Base-by-base conservation (phyloP, 2,797 vertebrate species). In the Silurus aristotelis region DNA sequence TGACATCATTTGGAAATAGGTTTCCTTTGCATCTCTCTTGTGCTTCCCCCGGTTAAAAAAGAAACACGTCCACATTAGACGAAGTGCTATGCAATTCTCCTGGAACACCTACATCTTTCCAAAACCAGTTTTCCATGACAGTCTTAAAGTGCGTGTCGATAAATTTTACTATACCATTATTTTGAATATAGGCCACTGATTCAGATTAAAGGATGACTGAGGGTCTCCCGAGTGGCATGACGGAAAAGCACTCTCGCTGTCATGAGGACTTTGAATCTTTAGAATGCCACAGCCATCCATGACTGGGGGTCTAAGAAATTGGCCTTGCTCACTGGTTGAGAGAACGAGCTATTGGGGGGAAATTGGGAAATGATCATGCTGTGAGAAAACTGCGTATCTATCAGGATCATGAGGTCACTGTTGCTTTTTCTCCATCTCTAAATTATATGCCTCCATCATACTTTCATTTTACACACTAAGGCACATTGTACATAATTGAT, bases 1-100 rank as follows among this genome's bases (percentile, higher is more conserved):
- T 76, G 27, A 76, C 71, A 80, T 85, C 80, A 76, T 85, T 85
- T 25, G 15, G 48, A 60, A 82, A 64, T 46, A 20, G 76, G 61
- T 70, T 67, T 72, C 73, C 12, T 48, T n/a, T 79, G 76, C 12
- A 31, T 52, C 14, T 8, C 31, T 22, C 55, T 31, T 5, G 9
- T 7, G 79, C 61, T 31, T 66, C 13, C 14, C 14, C 38, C 52
- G 60, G 48, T 66, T 55, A 52, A 52, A 52, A 10, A 10, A 52
- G 10, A 85, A 75, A 27, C 20, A 25, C 46, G 19, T 73, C 6
- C 46, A 68, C 19, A 78, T 77, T 75, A 73, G n/a, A 15, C 56
- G 82, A 67, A 31, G 19, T 2, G 17, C 17, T 6, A 82, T 67
- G 46, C 61, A 76, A 15, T 64, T 52, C 9, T 52, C 38, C 58